Evolutionary conservation across 2,797 vertebrate genomes (phyloP).

Genomic region (Philypnodon macrostomus): DNA sequence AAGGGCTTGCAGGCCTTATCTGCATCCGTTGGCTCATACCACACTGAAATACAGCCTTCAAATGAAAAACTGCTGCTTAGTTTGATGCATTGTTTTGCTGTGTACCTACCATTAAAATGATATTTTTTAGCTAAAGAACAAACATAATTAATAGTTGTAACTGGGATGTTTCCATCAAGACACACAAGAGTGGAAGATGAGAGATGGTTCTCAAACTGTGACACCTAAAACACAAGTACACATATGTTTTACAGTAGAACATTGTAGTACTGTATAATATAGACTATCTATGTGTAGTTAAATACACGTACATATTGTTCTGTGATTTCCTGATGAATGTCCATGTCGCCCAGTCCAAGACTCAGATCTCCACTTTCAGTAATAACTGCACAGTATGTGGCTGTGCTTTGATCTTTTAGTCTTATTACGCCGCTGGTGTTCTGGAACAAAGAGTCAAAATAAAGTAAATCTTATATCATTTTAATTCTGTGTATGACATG

Average conservation of each 20-base stretch:
- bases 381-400: constrained; percentile 86
- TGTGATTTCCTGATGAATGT: constrained; percentile 86
- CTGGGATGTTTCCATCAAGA: constrained; percentile 88
- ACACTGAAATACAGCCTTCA: constrained; percentile 78
- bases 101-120: constrained; percentile 75
- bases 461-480: neutral
- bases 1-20: constrained; percentile 89
- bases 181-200: constrained; percentile 80
- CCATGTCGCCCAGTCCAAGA: constrained; percentile 88
- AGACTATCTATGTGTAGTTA: neutral
- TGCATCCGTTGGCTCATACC: constrained; percentile 88
- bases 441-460: constrained; percentile 52
- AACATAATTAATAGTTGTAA: constrained; percentile 84
- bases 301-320: constrained; percentile 77
- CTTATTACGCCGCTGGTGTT: constrained; percentile 78
- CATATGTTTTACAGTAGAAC: neutral
- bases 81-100: neutral
- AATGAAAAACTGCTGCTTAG: constrained; percentile 8
- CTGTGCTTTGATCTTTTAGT: constrained; percentile 78
- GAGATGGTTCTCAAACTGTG: constrained; percentile 81
- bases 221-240: constrained; percentile 82
- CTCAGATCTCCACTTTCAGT: constrained; percentile 81
- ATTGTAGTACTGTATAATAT: neutral
- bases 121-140: constrained; percentile 79
- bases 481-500: neutral